Conservation (phyloP, 1,140 invertebrate species). For the Stenopsyche tienmushanensis region DNA sequence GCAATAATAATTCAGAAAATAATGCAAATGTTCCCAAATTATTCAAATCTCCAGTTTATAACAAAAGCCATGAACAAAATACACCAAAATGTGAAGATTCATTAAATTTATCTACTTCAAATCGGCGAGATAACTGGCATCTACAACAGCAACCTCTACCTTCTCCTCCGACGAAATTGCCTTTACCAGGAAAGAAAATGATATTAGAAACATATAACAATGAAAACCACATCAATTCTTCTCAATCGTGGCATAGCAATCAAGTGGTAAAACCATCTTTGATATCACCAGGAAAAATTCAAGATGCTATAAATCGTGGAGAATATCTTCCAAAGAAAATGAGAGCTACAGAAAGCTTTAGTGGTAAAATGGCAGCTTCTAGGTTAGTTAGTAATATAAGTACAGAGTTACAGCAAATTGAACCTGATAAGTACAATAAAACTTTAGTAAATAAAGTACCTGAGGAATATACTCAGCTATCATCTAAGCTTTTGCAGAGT, state of each 20-base stretch:
- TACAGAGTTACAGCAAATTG: neutral
- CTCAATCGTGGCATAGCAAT: slow-evolving; percentile 39
- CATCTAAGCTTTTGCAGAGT: slow-evolving; percentile 43
- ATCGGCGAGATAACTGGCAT: slow-evolving; percentile 19
- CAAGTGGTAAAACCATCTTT: neutral
- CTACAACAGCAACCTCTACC: slow-evolving; percentile 40
- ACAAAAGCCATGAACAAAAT: neutral
- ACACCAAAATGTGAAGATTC: neutral
- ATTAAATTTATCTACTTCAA: slow-evolving; percentile 21
- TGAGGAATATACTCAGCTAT: slow-evolving; percentile 12
- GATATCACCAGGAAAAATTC: neutral
- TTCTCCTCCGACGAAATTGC: slow-evolving; percentile 44
- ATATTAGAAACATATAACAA: slow-evolving; percentile 55
- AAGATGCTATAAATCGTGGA: slow-evolving; percentile 28
- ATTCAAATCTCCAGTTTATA: slow-evolving; percentile 3
- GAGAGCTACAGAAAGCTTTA: slow-evolving; percentile 53
- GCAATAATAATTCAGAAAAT: slow-evolving; percentile 46
- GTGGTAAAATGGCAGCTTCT: slow-evolving; percentile 48
- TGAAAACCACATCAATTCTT: slow-evolving; percentile 46
- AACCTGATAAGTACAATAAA: slow-evolving; percentile 27
- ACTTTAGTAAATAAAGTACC: neutral
- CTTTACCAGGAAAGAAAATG: slow-evolving; percentile 54
- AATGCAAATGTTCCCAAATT: neutral
- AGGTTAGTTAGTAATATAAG: slow-evolving; percentile 23
- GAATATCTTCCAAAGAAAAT: slow-evolving; percentile 56